Percentiles rank a stretch among this genome's conserved stretches.
These are phyloP conservation scores for Sericinus montela DNA, from an alignment of 2,888 invertebrate genomes.

Conservation along the genomic window DNA sequence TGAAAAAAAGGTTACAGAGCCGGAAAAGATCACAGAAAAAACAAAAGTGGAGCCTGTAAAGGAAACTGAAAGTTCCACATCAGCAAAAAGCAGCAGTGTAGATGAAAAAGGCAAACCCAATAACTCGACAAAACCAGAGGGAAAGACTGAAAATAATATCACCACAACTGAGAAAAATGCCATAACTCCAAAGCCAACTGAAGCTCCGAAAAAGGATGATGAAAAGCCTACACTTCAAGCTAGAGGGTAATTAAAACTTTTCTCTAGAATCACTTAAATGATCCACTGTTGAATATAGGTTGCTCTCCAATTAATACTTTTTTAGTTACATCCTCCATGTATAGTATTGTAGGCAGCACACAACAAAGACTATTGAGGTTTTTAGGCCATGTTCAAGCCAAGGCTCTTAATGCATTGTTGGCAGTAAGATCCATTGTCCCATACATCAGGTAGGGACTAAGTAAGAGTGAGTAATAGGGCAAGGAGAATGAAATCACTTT, in stretches of 20 bases:
- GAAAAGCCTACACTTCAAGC: conserved; percentile 35
- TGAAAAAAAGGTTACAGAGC: conserved; percentile 7
- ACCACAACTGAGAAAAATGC: conserved; percentile 26
- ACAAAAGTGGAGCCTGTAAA: conserved; percentile 13
- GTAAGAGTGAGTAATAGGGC: no score
- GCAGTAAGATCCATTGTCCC: no score
- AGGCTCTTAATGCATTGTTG: no score
- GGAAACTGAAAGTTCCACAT: conserved; percentile 1
- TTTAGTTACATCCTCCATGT: no score
- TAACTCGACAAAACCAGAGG: conserved; percentile 26
- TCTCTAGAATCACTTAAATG: no score
- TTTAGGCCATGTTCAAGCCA: no score
- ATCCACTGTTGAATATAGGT: no score
- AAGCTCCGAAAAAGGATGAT: conserved; percentile 29
- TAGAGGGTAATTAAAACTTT: conserved; percentile 44
- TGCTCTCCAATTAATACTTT: no score
- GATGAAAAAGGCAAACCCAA: conserved; percentile 16
- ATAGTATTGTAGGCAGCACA: no score
- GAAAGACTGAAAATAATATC: conserved; percentile 20
- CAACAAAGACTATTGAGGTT: no score
- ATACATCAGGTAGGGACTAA: no score
- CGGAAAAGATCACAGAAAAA: conserved; percentile 25
- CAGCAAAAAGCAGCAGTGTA: conserved; percentile 1
- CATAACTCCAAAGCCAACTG: conserved; percentile 28
- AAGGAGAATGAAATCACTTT: no score